Evolutionary conservation across 2,797 vertebrate species (phyloP).

Genomic region (Vultur gryphus): DNA sequence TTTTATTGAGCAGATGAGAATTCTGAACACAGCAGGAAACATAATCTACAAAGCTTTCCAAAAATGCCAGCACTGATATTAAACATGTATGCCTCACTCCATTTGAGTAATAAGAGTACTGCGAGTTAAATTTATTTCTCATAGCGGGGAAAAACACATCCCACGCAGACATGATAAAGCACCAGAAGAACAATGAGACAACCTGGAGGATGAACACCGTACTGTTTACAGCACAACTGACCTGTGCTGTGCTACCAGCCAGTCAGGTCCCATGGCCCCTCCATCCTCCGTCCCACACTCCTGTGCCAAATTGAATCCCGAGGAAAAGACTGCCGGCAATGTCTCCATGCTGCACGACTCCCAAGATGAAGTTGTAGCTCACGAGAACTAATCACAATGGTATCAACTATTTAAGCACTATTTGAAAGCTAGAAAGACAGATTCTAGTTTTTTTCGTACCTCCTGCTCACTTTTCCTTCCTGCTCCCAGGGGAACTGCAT

Average conservation of each 20-base stretch:
- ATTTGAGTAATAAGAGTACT: neutral
- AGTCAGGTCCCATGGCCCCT: neutral
- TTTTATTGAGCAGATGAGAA: neutral
- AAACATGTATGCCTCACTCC: conserved; percentile 16
- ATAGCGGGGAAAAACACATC: neutral
- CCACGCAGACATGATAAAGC: neutral
- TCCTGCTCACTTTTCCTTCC: neutral
- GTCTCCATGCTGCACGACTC: rapidly evolving
- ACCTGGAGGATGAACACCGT: neutral
- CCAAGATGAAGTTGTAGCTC: neutral
- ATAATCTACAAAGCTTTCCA: neutral
- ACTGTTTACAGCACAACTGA: neutral
- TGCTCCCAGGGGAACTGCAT: neutral
- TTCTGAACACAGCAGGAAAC: conserved; percentile 23
- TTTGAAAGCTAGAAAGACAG: neutral
- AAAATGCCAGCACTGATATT: conserved; percentile 12
- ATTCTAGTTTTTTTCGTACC: neutral
- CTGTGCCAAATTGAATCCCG: neutral
- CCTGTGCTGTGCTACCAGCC: neutral
- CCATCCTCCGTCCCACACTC: rapidly evolving
- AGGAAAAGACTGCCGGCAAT: neutral
- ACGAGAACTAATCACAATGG: neutral
- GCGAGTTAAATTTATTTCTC: conserved; percentile 17
- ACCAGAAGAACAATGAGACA: neutral
- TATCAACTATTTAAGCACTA: neutral